Evolutionary conservation across 2,113 vertebrate genomes (phyloP).

Genomic region (Cynocephalus volans): DNA sequence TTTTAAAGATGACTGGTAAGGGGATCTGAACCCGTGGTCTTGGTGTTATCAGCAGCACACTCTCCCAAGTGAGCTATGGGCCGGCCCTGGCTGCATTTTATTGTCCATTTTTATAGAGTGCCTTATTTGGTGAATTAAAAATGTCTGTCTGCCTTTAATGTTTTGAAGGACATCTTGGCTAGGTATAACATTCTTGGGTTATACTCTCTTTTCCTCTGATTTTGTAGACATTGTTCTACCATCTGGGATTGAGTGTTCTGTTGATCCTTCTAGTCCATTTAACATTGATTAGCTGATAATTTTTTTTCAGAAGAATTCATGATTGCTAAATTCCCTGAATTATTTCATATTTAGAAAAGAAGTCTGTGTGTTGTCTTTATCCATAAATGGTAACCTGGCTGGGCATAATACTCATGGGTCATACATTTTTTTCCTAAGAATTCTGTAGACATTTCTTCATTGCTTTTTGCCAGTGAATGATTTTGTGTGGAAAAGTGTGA

Average conservation of each 20-base stretch:
- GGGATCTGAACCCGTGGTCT: too few relatives aligned
- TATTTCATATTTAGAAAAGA: slow-evolving; percentile 29
- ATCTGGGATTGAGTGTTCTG: slow-evolving; percentile 17
- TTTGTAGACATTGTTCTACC: background rate
- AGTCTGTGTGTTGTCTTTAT: background rate
- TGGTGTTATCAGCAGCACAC: too few relatives aligned
- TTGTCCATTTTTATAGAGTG: background rate
- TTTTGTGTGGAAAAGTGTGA: background rate
- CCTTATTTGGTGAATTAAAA: slow-evolving; percentile 18
- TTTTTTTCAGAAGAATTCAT: slow-evolving; percentile 6
- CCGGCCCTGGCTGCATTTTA: background rate
- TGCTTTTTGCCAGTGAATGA: background rate
- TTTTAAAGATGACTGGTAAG: too few relatives aligned
- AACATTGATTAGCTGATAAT: background rate
- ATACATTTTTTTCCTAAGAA: background rate
- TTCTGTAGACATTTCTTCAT: slow-evolving; percentile 11
- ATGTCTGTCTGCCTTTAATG: background rate
- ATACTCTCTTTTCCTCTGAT: background rate
- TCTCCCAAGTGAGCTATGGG: too few relatives aligned
- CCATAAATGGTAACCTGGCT: background rate
- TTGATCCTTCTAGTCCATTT: slow-evolving; percentile 8
- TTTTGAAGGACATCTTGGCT: slow-evolving; percentile 29
- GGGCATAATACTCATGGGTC: background rate
- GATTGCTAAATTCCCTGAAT: background rate
- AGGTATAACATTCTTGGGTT: slow-evolving; percentile 11